Base-by-base conservation (phyloP, 2,888 invertebrate genomes). In the Xestia c-nigrum region DNA sequence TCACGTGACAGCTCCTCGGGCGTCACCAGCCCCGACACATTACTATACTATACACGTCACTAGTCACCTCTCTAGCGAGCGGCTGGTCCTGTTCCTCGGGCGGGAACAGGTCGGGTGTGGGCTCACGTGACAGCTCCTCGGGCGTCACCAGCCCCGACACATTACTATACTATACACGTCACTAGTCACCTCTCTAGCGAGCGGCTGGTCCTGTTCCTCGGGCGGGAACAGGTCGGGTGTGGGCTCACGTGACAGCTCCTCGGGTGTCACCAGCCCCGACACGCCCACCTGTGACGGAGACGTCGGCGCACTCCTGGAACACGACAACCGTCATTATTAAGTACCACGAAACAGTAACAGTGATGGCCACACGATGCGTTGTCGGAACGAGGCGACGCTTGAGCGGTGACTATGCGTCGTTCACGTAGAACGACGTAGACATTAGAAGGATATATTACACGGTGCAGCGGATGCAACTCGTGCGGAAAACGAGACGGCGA, bases 251-350 rank as follows among this genome's bases (percentile, higher is more conserved):
- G 99, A 99, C 87, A 99, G 95, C 92, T 99, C 98, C 88, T 97
- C 97, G 19, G 99, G 98, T 82, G 98, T 99, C 94, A 98, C 98
- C 88, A 98, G 96, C 66, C 98, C 99, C 76, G 98, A 98, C 95
- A 98, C 98, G 92, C 98, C 98, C 93, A 99, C 98, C 92, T 99
- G 99, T 91, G 98, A 99, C 83, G 99, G 99, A 59, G 99, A 99
- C 78, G 99, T 98, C 59, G 99, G 99, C 72, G 99, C 99, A 94
- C 99, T 99, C 95, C 99, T 99, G 94, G 12, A 64, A 72, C 40
- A 21, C 31, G 16, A 10, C n/a, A 9, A 40, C 4, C 21, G 5
- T 24, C 4, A 52, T 16, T 52, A 3, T 10, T 19, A 31, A 31
- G 31, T 31, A 38, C 10, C 9, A 61, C 4, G 31, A 14, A 19